Evolutionary conservation across 1,140 invertebrate species (phyloP), one percentile per base, ranked within the genome.

Genomic region (Heliconius hermathena): DNA sequence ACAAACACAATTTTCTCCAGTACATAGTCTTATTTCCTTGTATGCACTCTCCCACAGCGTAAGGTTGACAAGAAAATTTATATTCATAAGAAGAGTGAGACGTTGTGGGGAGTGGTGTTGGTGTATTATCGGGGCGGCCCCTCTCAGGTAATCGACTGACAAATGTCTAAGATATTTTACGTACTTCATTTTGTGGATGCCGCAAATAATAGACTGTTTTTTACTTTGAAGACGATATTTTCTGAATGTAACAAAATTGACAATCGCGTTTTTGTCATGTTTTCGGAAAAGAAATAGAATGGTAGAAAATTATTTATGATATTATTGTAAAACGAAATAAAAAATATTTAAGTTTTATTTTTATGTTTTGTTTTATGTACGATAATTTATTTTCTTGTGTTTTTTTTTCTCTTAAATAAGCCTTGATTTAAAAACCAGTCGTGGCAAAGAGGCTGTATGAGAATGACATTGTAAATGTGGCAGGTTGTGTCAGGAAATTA

Each of bases 151-250:
- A 94, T 94, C 91, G 91, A 89, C 91, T 92, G 92, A 94, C 90
- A 93, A 94, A 94, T 94, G 91, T 92, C 90, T 92, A 76, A 89
- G 90, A 94, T 94, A 91, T 93, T 94, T 93, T 90, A 91, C 89
- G 88, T 88, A 93, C 91, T 94, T 92, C 90, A 94, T 94, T 94
- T 90, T 84, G 89, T 84, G 87, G 86, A 89, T 89, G 83, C 83
- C 81, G 73, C 78, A 82, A 79, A 81, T 85, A 85, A 84, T 84
- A 77, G 79, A 82, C 82, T 78, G 76, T 82, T 84, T 83, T 36
- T 84, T 81, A 81, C 76, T 82, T 82, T 76, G 29, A 41, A 38
- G 71, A 33, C 46, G 78, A 80, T 78, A 76, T 84, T 82, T 36
- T 76, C 52, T 66, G 36, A 33, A 36, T 41, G 72, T 66, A 66